phyloP scores from a whole-genome alignment of 2,797 vertebrate species.

The Takifugu rubripes region DNA sequence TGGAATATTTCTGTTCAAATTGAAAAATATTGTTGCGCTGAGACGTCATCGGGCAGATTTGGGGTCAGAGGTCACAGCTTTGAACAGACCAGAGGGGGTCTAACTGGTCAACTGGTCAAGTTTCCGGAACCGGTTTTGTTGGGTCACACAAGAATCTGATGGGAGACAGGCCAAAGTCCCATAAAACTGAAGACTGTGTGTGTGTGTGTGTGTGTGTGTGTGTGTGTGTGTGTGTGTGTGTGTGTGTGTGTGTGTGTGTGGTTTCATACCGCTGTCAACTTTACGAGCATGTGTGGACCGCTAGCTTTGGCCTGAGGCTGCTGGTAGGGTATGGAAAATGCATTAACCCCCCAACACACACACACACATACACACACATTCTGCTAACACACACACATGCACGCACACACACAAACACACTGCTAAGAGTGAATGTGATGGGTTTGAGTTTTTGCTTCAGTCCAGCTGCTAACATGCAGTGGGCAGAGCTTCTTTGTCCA shows the following conservation, averaged over 20 bases:
- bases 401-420: no score
- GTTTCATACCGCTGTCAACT: conserved; percentile 28
- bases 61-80: no score
- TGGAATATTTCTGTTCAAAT: no score
- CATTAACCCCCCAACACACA: conserved; percentile 19
- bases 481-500: neutral
- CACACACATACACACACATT: neutral
- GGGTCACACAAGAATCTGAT: no score
- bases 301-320: conserved; percentile 46
- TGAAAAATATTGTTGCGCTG: no score
- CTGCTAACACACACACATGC: neutral
- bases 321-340: conserved; percentile 51
- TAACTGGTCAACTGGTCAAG: no score
- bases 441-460: conserved; percentile 11
- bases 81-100: no score
- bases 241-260: conserved; percentile 1
- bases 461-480: conserved; percentile 30
- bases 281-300: conserved; percentile 46
- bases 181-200: conserved; percentile 1
- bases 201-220: neutral
- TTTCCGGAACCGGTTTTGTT: no score
- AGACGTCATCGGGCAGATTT: no score
- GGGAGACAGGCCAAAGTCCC: no score
- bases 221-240: conserved; percentile 1
- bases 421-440: neutral